Evolutionary conservation across 1,140 invertebrate species (phyloP).

Genomic region (Pinna nobilis): DNA sequence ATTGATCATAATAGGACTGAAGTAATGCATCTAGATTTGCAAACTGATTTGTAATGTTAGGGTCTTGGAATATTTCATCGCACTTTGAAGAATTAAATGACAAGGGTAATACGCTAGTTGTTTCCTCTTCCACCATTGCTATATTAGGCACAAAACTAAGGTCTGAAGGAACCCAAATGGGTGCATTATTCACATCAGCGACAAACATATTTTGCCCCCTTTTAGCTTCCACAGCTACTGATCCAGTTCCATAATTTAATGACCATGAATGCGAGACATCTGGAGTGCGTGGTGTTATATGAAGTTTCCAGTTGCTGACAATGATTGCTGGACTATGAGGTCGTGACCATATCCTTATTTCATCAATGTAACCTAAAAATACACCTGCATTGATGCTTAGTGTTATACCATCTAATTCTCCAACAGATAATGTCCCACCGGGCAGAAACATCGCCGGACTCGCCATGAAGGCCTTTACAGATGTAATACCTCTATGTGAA

Average conservation of each 20-base stretch:
- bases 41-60: background rate
- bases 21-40: slow-evolving; percentile 13
- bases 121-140: background rate
- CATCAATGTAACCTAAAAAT: slow-evolving; percentile 51
- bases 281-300: slow-evolving; percentile 38
- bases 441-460: slow-evolving; percentile 28
- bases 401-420: slow-evolving; percentile 28
- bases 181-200: slow-evolving; percentile 26
- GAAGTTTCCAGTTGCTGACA: slow-evolving; percentile 33
- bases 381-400: slow-evolving; percentile 14
- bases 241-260: slow-evolving; percentile 47
- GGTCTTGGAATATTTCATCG: slow-evolving; percentile 12
- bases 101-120: background rate
- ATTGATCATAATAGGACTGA: slow-evolving; percentile 24
- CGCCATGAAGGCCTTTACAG: slow-evolving; percentile 42
- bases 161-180: slow-evolving; percentile 47
- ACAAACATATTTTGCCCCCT: slow-evolving; percentile 34
- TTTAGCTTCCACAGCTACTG: slow-evolving; percentile 37
- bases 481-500: slow-evolving; percentile 9
- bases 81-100: slow-evolving; percentile 16
- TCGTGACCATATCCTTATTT: slow-evolving; percentile 54
- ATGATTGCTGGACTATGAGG: slow-evolving; percentile 53
- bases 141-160: slow-evolving; percentile 27
- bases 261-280: slow-evolving; percentile 48
- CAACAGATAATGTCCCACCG: slow-evolving; percentile 47